Conservation (phyloP, 2,888 invertebrate species). For the Clostera curtula region DNA sequence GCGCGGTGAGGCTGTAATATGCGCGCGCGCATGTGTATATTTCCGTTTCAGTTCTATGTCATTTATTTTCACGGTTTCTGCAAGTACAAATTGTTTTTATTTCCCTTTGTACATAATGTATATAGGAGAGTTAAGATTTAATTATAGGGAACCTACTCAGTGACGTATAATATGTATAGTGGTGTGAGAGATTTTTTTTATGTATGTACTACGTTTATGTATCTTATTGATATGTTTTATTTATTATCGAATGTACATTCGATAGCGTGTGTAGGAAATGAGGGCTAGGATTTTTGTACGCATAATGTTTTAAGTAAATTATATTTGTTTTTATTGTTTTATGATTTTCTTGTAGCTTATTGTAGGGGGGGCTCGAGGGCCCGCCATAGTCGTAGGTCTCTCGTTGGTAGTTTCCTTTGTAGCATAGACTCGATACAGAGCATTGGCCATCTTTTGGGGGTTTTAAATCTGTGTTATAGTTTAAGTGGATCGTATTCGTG, state of each 20-base stretch:
- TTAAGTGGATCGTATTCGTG: slow-evolving; percentile 32
- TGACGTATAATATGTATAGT: slow-evolving; percentile 54
- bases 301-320: slow-evolving; percentile 72
- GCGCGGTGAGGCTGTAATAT: no score
- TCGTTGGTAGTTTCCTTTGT: slow-evolving; percentile 46
- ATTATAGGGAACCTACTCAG: slow-evolving; percentile 47
- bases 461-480: slow-evolving; percentile 43
- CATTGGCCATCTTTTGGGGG: slow-evolving; percentile 54
- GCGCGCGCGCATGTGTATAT: slow-evolving; percentile 45
- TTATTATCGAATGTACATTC: slow-evolving; percentile 55
- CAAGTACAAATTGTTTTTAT: slow-evolving; percentile 76
- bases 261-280: slow-evolving; percentile 49
- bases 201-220: slow-evolving; percentile 67
- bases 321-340: slow-evolving; percentile 69
- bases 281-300: slow-evolving; percentile 66
- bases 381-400: slow-evolving; percentile 44
- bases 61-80: slow-evolving; percentile 67
- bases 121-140: slow-evolving; percentile 57
- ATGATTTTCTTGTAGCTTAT: slow-evolving; percentile 47
- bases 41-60: slow-evolving; percentile 49
- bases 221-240: slow-evolving; percentile 65
- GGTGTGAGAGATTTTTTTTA: slow-evolving; percentile 55
- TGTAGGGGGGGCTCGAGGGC: slow-evolving; percentile 34
- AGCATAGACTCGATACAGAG: slow-evolving; percentile 38
- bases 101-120: slow-evolving; percentile 74